These are phyloP conservation scores for Agriotes lineatus DNA, from an alignment of 2,888 invertebrate genomes.

Conservation along the genomic window DNA sequence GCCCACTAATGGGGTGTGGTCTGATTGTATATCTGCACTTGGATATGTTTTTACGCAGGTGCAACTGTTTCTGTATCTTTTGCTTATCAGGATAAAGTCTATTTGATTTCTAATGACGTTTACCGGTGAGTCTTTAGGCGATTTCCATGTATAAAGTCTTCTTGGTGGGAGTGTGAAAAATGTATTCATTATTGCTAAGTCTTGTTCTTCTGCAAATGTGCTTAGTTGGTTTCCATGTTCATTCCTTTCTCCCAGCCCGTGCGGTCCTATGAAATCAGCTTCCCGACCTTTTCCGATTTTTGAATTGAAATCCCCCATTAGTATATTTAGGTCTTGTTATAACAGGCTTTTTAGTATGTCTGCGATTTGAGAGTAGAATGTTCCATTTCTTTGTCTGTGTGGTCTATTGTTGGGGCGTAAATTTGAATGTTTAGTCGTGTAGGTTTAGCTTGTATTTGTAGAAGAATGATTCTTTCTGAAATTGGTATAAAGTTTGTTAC, in stretches of 20 bases:
- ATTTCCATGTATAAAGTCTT: neutral
- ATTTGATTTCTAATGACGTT: neutral
- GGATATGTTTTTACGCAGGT: neutral
- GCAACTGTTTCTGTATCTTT: neutral
- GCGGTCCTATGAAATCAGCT: neutral
- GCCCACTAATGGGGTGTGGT: neutral
- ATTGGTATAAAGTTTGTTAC: neutral
- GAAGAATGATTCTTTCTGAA: neutral
- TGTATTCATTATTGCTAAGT: slow-evolving; percentile 19
- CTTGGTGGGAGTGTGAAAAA: neutral
- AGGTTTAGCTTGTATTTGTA: neutral
- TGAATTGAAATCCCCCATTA: slow-evolving; percentile 26
- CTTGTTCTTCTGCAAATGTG: slow-evolving; percentile 1
- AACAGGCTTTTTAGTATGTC: slow-evolving; percentile 3
- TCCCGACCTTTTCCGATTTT: slow-evolving; percentile 15
- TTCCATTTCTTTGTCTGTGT: neutral
- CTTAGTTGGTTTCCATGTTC: slow-evolving; percentile 8
- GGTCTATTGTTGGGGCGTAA: slow-evolving; percentile 10
- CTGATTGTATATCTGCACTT: neutral
- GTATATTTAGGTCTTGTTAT: slow-evolving; percentile 11
- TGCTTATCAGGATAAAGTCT: neutral
- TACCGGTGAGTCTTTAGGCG: neutral
- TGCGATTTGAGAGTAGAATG: slow-evolving; percentile 26
- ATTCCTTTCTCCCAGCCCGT: slow-evolving; percentile 11
- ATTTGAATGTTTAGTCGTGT: slow-evolving; percentile 14